Evolutionary conservation across 2,113 vertebrate species (phyloP).

Genomic region (Panthera tigris): DNA sequence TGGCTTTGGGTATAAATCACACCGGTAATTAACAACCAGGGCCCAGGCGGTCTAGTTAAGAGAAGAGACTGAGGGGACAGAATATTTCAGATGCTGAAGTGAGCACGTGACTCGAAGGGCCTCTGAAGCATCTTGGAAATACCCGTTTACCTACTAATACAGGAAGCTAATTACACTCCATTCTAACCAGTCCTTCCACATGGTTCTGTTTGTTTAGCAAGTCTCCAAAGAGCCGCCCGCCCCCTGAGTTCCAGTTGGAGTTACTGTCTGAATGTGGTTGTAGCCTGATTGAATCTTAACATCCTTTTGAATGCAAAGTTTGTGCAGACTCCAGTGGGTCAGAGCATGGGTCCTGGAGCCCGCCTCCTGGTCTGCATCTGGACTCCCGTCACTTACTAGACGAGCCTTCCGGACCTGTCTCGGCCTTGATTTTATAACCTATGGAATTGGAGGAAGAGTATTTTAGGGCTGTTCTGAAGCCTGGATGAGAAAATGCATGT

Average conservation of each 20-base stretch:
- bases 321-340: neutral
- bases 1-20: neutral
- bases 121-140: neutral
- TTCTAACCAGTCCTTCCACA: neutral
- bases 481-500: neutral
- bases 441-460: neutral
- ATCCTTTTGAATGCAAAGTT: neutral
- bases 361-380: neutral
- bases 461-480: neutral
- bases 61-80: neutral
- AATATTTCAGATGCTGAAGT: slow-evolving; percentile 3
- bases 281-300: neutral
- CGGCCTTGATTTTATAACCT: neutral
- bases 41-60: neutral
- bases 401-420: neutral
- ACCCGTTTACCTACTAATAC: neutral
- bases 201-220: neutral
- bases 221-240: neutral
- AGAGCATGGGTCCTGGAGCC: neutral
- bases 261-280: neutral
- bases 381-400: neutral
- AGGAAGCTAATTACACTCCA: neutral
- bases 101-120: neutral
- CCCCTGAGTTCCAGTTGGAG: neutral
- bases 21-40: neutral